phyloP scores from a whole-genome alignment of 2,797 vertebrate genomes.

The Acrossocheilus fasciatus region DNA sequence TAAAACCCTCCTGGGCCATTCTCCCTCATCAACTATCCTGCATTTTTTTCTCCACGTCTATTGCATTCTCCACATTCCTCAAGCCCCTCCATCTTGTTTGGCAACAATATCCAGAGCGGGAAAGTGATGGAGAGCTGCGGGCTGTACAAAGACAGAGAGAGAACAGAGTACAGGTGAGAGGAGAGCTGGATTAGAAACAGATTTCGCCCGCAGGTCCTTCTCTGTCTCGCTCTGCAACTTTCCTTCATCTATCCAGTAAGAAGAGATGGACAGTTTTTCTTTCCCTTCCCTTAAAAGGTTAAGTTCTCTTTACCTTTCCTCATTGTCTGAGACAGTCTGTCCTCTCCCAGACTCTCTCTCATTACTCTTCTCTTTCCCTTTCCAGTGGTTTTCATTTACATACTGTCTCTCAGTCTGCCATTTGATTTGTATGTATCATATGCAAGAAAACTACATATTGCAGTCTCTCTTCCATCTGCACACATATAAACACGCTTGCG shows the following conservation, averaged over 20 bases:
- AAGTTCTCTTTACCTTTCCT: slow-evolving; percentile 28
- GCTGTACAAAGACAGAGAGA: slow-evolving; percentile 39
- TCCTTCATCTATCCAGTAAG: slow-evolving; percentile 42
- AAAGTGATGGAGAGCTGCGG: slow-evolving; percentile 33
- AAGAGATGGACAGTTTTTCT: slow-evolving; percentile 28
- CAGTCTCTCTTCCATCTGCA: slow-evolving; percentile 10
- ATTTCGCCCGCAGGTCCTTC: slow-evolving; percentile 37
- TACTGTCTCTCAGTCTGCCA: slow-evolving; percentile 15
- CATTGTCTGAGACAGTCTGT: slow-evolving; percentile 33
- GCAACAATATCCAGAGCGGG: slow-evolving; percentile 37
- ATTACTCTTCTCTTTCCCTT: slow-evolving; percentile 32
- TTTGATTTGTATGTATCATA: slow-evolving; percentile 4
- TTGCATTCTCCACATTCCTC: neutral
- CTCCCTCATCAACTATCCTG: neutral
- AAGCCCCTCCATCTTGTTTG: slow-evolving; percentile 51
- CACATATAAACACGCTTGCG: neutral
- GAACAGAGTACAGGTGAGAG: slow-evolving; percentile 36
- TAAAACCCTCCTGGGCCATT: slow-evolving; percentile 6
- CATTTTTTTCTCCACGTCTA: neutral
- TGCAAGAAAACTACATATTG: neutral
- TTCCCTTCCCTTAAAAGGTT: slow-evolving; percentile 39
- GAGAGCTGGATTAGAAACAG: slow-evolving; percentile 44
- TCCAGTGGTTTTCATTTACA: slow-evolving; percentile 36
- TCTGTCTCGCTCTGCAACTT: slow-evolving; percentile 28
- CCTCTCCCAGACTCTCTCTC: neutral